phyloP scores from a whole-genome alignment of 2,797 vertebrate genomes.

The Lithobates sylvaticus region DNA sequence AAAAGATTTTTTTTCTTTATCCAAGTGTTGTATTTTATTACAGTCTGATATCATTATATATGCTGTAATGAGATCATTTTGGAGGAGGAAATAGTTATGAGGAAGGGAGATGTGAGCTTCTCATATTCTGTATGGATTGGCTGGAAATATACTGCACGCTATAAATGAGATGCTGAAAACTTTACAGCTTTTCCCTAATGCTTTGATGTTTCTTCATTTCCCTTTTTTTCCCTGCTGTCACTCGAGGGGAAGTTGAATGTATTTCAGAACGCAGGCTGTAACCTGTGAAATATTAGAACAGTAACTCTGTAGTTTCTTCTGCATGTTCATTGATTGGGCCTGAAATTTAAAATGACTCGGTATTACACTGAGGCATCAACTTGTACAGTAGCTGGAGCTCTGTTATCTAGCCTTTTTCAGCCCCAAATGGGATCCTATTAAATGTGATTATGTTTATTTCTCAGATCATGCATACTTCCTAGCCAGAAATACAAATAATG shows the following conservation, averaged over 20 bases:
- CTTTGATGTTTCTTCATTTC: conserved; percentile 43
- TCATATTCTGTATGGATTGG: conserved; percentile 31
- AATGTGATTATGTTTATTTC: no score
- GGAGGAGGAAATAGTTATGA: conserved; percentile 33
- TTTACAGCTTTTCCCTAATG: conserved; percentile 44
- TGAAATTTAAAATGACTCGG: no score
- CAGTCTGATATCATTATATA: conserved; percentile 43
- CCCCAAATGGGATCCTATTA: no score
- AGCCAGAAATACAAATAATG: no score
- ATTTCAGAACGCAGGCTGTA: conserved; percentile 14
- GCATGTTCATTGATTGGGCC: no score
- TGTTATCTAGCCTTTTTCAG: no score
- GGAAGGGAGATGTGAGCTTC: not conserved
- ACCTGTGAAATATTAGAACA: not conserved
- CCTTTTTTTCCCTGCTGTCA: conserved; percentile 15
- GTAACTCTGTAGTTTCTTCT: not conserved
- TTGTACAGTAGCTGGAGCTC: no score
- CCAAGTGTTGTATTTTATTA: conserved; percentile 41
- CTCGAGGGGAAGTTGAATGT: conserved; percentile 18
- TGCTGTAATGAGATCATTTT: conserved; percentile 52
- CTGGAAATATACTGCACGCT: conserved; percentile 37
- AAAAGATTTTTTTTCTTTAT: conserved; percentile 10
- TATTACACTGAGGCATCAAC: no score
- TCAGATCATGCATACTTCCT: no score
- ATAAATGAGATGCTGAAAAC: conserved; percentile 46